Evolutionary conservation across 2,888 invertebrate species (phyloP).

Genomic region (Argyresthia goedartella): DNA sequence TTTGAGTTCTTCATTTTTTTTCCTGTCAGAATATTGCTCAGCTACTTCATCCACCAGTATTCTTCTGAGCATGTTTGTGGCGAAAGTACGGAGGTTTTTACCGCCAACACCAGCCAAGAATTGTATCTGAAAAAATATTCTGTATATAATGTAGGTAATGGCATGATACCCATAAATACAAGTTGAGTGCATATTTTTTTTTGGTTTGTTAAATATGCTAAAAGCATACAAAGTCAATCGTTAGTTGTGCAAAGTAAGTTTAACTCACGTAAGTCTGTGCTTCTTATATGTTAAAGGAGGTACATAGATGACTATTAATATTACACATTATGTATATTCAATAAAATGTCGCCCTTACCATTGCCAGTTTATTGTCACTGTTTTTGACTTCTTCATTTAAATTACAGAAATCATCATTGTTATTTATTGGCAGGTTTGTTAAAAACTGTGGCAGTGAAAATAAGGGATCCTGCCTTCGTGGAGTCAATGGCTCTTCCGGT

Average conservation of each 20-base stretch:
- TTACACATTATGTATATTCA: conserved; percentile 1
- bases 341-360: conserved; percentile 1
- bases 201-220: background rate
- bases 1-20: conserved; percentile 3
- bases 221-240: background rate
- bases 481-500: background rate
- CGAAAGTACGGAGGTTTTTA: conserved; percentile 1
- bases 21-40: conserved; percentile 1
- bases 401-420: conserved; percentile 3
- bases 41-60: conserved; percentile 3
- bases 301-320: background rate
- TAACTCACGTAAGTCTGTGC: background rate
- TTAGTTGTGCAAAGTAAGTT: background rate
- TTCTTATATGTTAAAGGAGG: background rate
- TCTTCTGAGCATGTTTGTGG: conserved; percentile 3
- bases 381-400: conserved; percentile 3
- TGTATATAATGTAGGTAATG: background rate
- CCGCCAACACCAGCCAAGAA: conserved; percentile 2
- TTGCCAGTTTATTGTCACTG: conserved; percentile 3
- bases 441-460: background rate
- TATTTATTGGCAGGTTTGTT: background rate
- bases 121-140: background rate
- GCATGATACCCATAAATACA: background rate
- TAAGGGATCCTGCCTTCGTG: background rate
- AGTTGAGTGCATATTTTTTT: background rate